Conservation (phyloP, 2,113 vertebrate species). For the Carettochelys insculpta region DNA sequence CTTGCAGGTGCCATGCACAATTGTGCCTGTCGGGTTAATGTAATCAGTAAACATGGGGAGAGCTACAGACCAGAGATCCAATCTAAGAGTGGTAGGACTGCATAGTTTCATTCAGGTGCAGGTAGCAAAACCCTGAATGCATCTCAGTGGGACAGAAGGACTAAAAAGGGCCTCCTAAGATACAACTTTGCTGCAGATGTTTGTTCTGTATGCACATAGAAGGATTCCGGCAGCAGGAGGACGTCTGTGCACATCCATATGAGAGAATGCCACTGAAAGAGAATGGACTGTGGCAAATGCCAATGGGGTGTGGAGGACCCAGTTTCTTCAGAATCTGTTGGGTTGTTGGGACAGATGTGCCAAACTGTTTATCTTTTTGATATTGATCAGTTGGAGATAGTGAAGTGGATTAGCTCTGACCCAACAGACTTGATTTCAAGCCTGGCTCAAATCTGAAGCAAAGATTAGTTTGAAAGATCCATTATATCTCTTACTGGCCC, state of each 20-base stretch:
- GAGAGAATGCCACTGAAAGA: background rate
- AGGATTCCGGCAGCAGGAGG: background rate
- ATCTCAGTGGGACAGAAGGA: background rate
- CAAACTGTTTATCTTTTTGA: background rate
- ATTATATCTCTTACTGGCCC: background rate
- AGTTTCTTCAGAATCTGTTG: background rate
- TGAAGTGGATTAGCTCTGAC: background rate
- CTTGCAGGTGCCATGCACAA: background rate
- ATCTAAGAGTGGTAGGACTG: background rate
- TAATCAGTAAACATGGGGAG: background rate
- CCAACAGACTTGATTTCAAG: background rate
- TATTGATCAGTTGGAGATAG: background rate
- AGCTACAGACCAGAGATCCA: background rate
- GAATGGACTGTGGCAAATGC: background rate
- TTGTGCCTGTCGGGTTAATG: background rate
- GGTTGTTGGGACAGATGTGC: background rate
- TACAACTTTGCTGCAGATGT: background rate
- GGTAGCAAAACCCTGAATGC: background rate
- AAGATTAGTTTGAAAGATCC: background rate
- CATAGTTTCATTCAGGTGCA: background rate
- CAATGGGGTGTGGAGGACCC: background rate
- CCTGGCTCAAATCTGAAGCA: background rate
- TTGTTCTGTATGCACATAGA: background rate
- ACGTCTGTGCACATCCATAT: background rate
- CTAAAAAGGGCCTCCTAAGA: background rate